Conservation (phyloP, 2,888 invertebrate species). For the Nephrocerus scutellatus region DNA sequence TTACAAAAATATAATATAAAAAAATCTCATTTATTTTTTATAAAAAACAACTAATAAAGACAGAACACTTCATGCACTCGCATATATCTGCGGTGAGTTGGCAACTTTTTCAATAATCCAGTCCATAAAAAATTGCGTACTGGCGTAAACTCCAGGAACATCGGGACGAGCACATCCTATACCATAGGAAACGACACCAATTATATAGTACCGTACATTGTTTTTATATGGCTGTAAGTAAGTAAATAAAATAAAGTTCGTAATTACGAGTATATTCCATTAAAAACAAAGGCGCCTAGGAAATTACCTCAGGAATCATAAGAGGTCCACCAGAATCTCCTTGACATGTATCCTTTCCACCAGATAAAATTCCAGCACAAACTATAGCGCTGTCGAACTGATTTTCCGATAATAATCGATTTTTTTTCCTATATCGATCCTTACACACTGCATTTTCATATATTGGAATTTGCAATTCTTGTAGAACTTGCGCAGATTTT, state of each 20-base stretch:
- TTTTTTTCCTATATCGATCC: slow-evolving; percentile 33
- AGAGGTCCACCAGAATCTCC: slow-evolving; percentile 47
- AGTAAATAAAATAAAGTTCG: background rate
- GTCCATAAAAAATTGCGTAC: slow-evolving; percentile 54
- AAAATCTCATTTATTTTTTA: too few relatives aligned
- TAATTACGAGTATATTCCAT: background rate
- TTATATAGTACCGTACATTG: slow-evolving; percentile 46
- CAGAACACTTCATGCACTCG: too few relatives aligned
- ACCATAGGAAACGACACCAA: slow-evolving; percentile 64
- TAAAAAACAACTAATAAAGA: too few relatives aligned
- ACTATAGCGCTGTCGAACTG: slow-evolving; percentile 42
- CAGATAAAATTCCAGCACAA: slow-evolving; percentile 41
- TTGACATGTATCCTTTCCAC: slow-evolving; percentile 45
- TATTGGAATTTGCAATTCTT: slow-evolving; percentile 66
- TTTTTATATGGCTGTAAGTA: slow-evolving; percentile 16
- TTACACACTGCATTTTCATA: slow-evolving; percentile 57
- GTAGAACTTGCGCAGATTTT: slow-evolving; percentile 57
- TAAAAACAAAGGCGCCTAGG: background rate
- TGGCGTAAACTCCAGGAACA: slow-evolving; percentile 59
- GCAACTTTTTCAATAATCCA: slow-evolving; percentile 53
- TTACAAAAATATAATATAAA: too few relatives aligned
- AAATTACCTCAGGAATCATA: slow-evolving; percentile 39
- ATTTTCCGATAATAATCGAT: slow-evolving; percentile 29
- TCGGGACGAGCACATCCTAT: slow-evolving; percentile 57
- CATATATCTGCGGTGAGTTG: slow-evolving; percentile 27